Evolutionary conservation across 2,113 vertebrate species (phyloP).

Genomic region (Garra rufa): DNA sequence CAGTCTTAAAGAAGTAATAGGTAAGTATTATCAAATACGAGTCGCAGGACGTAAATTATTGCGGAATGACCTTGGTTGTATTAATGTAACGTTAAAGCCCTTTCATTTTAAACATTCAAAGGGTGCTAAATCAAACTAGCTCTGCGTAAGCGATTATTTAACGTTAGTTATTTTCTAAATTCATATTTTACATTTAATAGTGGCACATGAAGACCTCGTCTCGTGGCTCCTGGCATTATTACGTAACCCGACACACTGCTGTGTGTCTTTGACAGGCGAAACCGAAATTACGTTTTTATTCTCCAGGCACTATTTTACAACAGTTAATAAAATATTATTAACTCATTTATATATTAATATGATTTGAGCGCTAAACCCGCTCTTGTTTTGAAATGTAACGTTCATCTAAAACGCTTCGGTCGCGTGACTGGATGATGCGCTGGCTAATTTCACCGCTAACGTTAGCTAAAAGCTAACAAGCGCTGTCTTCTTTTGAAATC

Average conservation of each 20-base stretch:
- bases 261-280: background rate
- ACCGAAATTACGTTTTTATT: background rate
- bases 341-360: background rate
- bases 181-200: background rate
- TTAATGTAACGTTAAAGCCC: background rate
- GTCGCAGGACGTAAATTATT: background rate
- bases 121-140: background rate
- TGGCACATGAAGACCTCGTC: background rate
- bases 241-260: background rate
- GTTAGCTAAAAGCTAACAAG: conserved; percentile 26
- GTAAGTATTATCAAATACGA: background rate
- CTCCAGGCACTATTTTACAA: background rate
- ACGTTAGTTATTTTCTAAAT: background rate
- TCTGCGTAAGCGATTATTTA: background rate
- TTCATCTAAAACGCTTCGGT: background rate
- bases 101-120: background rate
- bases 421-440: conserved; percentile 8
- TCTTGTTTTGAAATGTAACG: background rate
- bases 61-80: background rate
- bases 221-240: background rate
- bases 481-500: background rate
- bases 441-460: conserved; percentile 12
- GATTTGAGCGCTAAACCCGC: background rate
- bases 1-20: background rate
- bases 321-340: background rate